These are phyloP conservation scores for Cinclus mexicanus DNA, from an alignment of 2,113 vertebrate genomes.

Conservation along the genomic window DNA sequence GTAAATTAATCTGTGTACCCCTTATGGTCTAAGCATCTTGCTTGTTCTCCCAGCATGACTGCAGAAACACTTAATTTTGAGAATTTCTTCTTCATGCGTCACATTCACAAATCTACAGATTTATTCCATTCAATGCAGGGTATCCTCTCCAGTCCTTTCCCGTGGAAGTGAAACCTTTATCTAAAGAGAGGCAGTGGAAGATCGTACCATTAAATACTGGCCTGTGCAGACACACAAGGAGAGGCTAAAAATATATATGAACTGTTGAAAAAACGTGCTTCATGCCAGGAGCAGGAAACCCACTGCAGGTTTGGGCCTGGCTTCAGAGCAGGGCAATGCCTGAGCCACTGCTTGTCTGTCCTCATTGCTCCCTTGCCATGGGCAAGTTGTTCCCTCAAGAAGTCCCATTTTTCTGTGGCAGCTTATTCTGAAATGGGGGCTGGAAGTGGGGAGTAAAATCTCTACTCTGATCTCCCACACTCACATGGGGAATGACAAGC, in stretches of 20 bases:
- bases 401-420: neutral
- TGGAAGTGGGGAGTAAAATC: neutral
- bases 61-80: neutral
- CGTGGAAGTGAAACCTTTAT: neutral
- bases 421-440: neutral
- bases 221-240: neutral
- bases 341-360: neutral
- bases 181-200: neutral
- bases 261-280: neutral
- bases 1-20: neutral
- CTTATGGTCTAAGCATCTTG: neutral
- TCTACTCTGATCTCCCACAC: neutral
- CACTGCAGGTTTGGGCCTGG: neutral
- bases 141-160: neutral
- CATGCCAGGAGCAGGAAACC: neutral
- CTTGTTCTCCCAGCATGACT: neutral
- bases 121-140: neutral
- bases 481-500: fast-evolving
- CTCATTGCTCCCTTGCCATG: neutral
- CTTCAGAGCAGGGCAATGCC: neutral
- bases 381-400: neutral
- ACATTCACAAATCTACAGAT: neutral
- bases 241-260: neutral
- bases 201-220: neutral
- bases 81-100: neutral